These are phyloP conservation scores for Spodoptera litura DNA, from an alignment of 1,140 invertebrate genomes.

Conservation along the genomic window DNA sequence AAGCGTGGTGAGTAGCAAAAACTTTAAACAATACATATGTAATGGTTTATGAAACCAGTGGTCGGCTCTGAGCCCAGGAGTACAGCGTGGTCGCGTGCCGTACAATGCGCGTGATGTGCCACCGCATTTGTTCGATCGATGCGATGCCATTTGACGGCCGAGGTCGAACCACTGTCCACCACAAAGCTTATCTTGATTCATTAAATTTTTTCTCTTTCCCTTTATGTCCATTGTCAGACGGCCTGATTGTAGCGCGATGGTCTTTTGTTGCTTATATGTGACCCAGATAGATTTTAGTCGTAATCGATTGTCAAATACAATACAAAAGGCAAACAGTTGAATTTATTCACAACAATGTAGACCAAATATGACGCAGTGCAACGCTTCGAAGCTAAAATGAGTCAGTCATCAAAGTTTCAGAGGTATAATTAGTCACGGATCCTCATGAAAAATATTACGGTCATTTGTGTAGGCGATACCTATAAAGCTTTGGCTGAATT, in stretches of 20 bases:
- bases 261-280: conserved; percentile 75
- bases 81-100: conserved; percentile 63
- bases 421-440: conserved; percentile 59
- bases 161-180: conserved; percentile 82
- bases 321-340: conserved; percentile 63
- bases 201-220: conserved; percentile 69
- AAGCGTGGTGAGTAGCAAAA: too few relatives aligned
- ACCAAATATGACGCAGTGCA: conserved; percentile 59
- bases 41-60: conserved; percentile 30
- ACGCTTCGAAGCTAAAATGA: conserved; percentile 48
- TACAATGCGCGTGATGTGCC: conserved; percentile 69
- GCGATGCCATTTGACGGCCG: conserved; percentile 80
- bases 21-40: too few relatives aligned
- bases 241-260: conserved; percentile 65
- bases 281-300: conserved; percentile 74
- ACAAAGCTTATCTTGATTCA: conserved; percentile 83
- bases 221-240: conserved; percentile 67
- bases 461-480: conserved; percentile 58
- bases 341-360: conserved; percentile 56
- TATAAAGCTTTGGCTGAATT: conserved; percentile 76
- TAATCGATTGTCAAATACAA: conserved; percentile 69
- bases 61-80: conserved; percentile 48
- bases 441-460: conserved; percentile 57
- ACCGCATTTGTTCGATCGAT: conserved; percentile 75
- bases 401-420: conserved; percentile 43